Conservation (phyloP, 2,888 invertebrate genomes). For the Tetragonisca angustula region DNA sequence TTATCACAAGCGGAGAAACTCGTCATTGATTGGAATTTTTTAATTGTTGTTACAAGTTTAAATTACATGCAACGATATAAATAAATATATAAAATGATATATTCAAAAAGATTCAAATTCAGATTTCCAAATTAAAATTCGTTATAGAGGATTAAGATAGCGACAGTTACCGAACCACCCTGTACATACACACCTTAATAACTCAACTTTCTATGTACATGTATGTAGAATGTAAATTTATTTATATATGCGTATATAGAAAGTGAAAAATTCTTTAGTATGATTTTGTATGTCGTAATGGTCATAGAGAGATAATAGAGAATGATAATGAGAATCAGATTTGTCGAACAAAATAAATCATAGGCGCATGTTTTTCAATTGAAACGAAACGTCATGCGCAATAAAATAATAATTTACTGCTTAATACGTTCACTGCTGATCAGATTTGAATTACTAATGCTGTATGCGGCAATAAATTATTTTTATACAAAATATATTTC, state of each 20-base stretch:
- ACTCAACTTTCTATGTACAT: constrained; percentile 47
- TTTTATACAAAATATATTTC: no score
- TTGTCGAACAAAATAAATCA: constrained; percentile 18
- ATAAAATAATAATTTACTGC: constrained; percentile 39
- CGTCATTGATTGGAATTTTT: not conserved
- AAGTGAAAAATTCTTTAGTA: constrained; percentile 32
- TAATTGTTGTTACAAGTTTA: not conserved
- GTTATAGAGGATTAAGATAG: constrained; percentile 5
- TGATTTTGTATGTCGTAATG: constrained; percentile 30
- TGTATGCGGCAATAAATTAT: no score
- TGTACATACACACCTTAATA: constrained; percentile 14
- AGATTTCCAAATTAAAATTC: not conserved
- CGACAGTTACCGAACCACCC: constrained; percentile 15
- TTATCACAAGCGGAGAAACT: no score
- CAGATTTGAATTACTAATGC: no score
- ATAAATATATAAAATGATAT: no score
- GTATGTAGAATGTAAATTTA: constrained; percentile 36
- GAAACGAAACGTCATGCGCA: constrained; percentile 39
- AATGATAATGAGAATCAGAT: constrained; percentile 12
- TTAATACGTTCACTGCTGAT: not conserved
- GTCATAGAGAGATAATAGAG: constrained; percentile 3
- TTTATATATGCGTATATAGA: constrained; percentile 38
- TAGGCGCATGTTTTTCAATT: constrained; percentile 7
- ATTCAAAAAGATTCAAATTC: not conserved
- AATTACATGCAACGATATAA: not conserved